phyloP scores from a whole-genome alignment of 2,113 vertebrate genomes.

The Platichthys flesus region DNA sequence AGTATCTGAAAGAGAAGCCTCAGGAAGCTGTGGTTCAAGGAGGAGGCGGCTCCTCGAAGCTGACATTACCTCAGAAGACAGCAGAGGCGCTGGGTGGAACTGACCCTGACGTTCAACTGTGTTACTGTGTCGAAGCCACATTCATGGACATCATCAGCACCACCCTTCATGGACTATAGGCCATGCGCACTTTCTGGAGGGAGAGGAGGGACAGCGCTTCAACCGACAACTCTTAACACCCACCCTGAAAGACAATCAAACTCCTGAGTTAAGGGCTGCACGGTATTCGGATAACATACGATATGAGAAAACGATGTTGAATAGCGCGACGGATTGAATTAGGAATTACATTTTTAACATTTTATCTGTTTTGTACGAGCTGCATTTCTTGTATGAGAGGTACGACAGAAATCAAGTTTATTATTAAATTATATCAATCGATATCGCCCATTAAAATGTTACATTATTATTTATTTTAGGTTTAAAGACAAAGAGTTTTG shows the following conservation, averaged over 20 bases:
- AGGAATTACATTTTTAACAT: no score
- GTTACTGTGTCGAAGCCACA: constrained; percentile 93
- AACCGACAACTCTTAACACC: constrained; percentile 15
- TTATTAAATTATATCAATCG: no score
- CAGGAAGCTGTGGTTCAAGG: constrained; percentile 64
- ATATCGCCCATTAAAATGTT: no score
- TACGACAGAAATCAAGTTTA: no score
- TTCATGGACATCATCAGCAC: constrained; percentile 96
- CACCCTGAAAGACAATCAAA: constrained; percentile 5
- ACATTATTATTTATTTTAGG: no score
- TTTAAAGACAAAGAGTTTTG: no score
- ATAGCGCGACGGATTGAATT: no score
- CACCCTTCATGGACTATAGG: constrained; percentile 84
- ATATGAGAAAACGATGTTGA: no score
- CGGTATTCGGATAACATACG: no score
- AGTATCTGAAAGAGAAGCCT: constrained; percentile 92
- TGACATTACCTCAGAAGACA: constrained; percentile 78
- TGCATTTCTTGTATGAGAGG: not conserved
- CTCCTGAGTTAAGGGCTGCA: not conserved
- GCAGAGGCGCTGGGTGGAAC: constrained; percentile 82
- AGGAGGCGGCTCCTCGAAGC: constrained; percentile 77
- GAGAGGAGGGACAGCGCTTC: not conserved
- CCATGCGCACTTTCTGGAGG: not conserved
- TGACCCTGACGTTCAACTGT: constrained; percentile 94
- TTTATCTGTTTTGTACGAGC: not conserved